Base-by-base conservation (phyloP, 2,888 invertebrate genomes). In the Neoascia interrupta region DNA sequence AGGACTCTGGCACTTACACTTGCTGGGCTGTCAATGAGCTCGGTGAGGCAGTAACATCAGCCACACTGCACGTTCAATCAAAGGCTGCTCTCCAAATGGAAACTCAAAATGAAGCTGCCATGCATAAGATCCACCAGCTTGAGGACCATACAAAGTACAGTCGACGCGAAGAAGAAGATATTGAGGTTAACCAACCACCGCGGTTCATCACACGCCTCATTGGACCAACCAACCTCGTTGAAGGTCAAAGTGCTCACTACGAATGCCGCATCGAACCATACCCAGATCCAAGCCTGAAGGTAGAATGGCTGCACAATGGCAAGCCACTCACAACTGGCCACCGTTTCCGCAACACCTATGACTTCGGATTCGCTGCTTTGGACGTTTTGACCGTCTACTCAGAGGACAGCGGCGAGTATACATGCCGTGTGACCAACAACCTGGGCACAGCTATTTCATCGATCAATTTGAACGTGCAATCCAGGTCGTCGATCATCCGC, bases 1-100 rank as follows among this genome's bases (percentile, higher is more conserved):
- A 97, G 89, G 99, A 99, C 89, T 96, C 97, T 1, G 98, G 98
- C 43, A 96, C 97, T 34, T 98, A 98, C 88, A 98, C 97, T 1
- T 97, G 98, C 87, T 93, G 97, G 68, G 97, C 98, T 34, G 91
- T 93, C 6, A 97, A 98, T 85, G 96, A 97, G 83, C 90, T 97
- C 63, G 98, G 98, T 64, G 96, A 98, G 90, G 98, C 98, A 13
- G 95, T 97, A 1, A 97, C 97, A 36, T 96, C 97, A 5, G 96
- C 98, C 5, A 96, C 97, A 1, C 90, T 99, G 10, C 93, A 94
- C 84, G 96, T 96, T 1, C 95, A 96, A 91, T 95, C 95, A 34
- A 96, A 96, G 91, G 95, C 95, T 68, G 94, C 96, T 6, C 91
- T 97, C 72, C 94, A 96, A 89, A 88, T 96, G 83, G 96, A 97